phyloP scores from a whole-genome alignment of 2,797 vertebrate genomes.

The Silurus aristotelis region DNA sequence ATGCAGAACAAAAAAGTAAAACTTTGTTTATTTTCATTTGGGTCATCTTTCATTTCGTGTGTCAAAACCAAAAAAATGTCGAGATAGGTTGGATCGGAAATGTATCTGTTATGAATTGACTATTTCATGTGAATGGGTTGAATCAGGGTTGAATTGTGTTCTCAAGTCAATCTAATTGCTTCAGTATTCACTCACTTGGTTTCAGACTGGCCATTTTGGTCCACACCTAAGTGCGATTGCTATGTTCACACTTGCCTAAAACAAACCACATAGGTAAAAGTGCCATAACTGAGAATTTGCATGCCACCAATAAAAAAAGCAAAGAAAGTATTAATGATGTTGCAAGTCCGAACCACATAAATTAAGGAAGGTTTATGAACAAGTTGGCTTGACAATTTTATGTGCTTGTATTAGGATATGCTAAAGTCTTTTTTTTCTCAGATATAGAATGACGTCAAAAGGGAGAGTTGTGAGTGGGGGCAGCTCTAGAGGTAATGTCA shows the following conservation, averaged over 20 bases:
- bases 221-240: conserved; percentile 16
- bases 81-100: neutral
- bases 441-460: neutral
- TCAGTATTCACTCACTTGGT: conserved; percentile 1
- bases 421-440: neutral
- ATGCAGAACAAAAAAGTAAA: neutral
- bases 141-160: conserved; percentile 3
- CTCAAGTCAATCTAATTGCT: neutral
- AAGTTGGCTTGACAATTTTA: conserved; percentile 1
- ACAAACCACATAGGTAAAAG: neutral
- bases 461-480: neutral
- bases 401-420: neutral
- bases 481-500: neutral
- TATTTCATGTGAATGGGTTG: neutral
- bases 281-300: neutral
- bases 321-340: neutral
- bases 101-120: neutral
- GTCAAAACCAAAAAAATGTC: neutral
- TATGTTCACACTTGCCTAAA: conserved; percentile 18
- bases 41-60: neutral
- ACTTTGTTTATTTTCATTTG: neutral
- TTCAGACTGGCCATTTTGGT: neutral
- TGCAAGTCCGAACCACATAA: neutral
- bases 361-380: conserved; percentile 1
- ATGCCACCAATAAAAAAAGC: neutral